Evolutionary conservation across 2,113 vertebrate genomes (phyloP), one percentile per base, ranked within the genome.

Genomic region (Daphoenositta chrysoptera): DNA sequence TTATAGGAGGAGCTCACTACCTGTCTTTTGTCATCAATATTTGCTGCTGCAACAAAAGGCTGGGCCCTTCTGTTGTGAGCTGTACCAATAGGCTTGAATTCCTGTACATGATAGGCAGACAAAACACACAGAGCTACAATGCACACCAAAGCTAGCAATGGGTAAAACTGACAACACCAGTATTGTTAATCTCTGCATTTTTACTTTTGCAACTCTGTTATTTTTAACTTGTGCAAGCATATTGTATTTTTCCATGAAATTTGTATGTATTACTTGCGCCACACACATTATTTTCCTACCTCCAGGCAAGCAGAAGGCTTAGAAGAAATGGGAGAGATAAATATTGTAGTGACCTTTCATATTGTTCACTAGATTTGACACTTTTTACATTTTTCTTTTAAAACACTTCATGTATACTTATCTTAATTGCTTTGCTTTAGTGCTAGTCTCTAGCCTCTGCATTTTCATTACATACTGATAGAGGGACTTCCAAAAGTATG

Each of bases 1-100:
- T 99, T 99, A 99, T 99, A 99, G 97, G 99, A 97, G 30, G 99
- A 97, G 60, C 99, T 99, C 98, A 99, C 99, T 98, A 99, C 99
- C 98, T 99, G 99, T 79, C 98, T 99, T 97, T 98, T 99, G 98
- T 99, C 99, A 91, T 99, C 99, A 97, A 99, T 98, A 98, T 99
- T 99, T 85, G 99, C 99, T 77, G 99, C 99, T 56, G 99, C 99
- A 92, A 99, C 98, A 97, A 99, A 99, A 79, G 99, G 99, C 96
- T 98, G 98, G 96, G 99, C 99, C 98, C 97, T 99, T 91, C 99
- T 98, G 98, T 99, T 99, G 98, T 99, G 99, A 79, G 97, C 98
- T 27, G 98, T 90, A 92, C 99, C 99, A 92, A 99, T 99, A 68
- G 99, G 98, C 97, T 98, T 99, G 97, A 98, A 98, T 95, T 99